Base-by-base conservation (phyloP, 2,888 invertebrate genomes). In the Drosophila vallismaia region DNA sequence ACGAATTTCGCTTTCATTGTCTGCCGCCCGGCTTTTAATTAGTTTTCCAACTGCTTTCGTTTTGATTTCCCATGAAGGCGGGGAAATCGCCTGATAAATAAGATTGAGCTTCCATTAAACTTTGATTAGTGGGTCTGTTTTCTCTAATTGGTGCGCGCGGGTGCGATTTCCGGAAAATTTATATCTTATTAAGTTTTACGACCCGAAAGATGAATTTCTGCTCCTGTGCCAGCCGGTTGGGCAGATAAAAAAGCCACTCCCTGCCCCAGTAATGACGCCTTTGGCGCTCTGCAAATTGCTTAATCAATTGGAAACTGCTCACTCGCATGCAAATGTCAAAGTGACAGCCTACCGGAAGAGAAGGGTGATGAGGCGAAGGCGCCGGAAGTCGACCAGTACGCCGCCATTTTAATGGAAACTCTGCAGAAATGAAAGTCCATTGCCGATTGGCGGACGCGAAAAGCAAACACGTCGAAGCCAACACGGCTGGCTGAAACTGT, bases 271-370 rank as follows among this genome's bases (percentile, higher is more conserved):
- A 28, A 28, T 36, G n/a, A n/a, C 14, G 44, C 24, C 24, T 31
- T 33, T 70, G 71, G 44, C 40, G 71, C 42, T n/a, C 42, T 48
- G 70, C 45, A 77, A 87, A 83, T 83, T 83, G 87, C 71, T 81
- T 81, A 87, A 87, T 87, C 82, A 87, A 79, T 83, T 87, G 87
- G 73, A 78, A 85, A 83, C 55, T 81, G 74, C 71, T 72, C 77
- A 79, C 71, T 77, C 74, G 73, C 60, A 74, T 77, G 85, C 71
- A 81, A 86, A 83, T 85, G 79, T 73, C 69, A 78, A 62, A 63
- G 59, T 76, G 80, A 74, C 74, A 78, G 68, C 19, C 70, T 68
- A 85, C 74, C 71, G 68, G 44, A 29, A 51, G 12, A 36, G 49
- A 45, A 29, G 14, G 46, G 26, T 9, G 7, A 6, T 12, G 14